Evolutionary conservation across 2,113 vertebrate species (phyloP), one percentile per base, ranked within the genome.

Genomic region (Clinocottus analis): DNA sequence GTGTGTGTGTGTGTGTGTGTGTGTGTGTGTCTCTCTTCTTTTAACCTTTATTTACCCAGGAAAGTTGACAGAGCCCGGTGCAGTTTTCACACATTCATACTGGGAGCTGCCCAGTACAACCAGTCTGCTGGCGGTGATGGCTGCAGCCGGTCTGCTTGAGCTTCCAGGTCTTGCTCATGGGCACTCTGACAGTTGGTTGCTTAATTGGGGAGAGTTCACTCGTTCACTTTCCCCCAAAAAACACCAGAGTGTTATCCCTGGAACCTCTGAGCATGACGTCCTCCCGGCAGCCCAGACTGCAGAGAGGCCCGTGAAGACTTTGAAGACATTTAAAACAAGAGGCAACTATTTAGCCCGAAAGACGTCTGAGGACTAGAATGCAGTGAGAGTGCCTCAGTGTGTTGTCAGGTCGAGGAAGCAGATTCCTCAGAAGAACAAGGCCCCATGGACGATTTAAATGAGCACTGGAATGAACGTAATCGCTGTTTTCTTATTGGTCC

Each of bases 11-110:
- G 66, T 53, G 7, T 60, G 55, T 72, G 41, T 75, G 47, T 80
- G 53, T 67, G 62, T 70, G 6, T 49, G 68, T 56, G 56, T 65
- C 45, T 64, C 45, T 31, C 25, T 74, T 81, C 65, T 84, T 84
- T 79, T 79, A 75, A 84, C 62, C 70, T 68, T 85, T 76, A 72
- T 79, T 84, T 72, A 76, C 47, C 33, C 14, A 45, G 61, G 39
- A 66, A 75, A 72, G 62, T 74, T 73, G 59, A 76, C 79, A 85
- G 72, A 76, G 58, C 21, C 69, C 45, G 29, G 11, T 76, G 49
- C 66, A 51, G 47, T 59, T 53, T 55, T 65, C 70, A 64, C 23
- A 71, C 58, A 59, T 35, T 51, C 7, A 47, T 56, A 60, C 25
- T 23, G 47, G 64, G 29, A 64, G 60, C 69, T 66, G 53, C 76